phyloP scores from a whole-genome alignment of 2,888 invertebrate species.

The Copidosoma aretas region DNA sequence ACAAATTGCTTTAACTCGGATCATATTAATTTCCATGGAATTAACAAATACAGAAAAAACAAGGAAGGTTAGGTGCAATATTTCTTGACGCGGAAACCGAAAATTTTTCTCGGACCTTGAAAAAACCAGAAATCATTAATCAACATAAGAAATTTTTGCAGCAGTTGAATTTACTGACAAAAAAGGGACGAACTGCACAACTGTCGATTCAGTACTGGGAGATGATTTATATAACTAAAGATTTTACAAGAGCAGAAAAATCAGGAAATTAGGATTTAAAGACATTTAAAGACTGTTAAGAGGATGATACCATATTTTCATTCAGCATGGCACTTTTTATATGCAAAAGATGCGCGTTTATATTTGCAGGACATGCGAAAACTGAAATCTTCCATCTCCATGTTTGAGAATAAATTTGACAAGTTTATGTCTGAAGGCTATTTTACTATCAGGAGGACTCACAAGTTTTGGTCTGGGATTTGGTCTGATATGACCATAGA shows the following conservation, averaged over 20 bases:
- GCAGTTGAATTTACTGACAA: not conserved
- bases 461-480: too few relatives aligned
- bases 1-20: not conserved
- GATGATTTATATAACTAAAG: constrained; percentile 43
- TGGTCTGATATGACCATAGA: too few relatives aligned
- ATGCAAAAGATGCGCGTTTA: constrained; percentile 54
- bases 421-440: too few relatives aligned
- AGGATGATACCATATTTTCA: constrained; percentile 56
- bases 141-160: not conserved
- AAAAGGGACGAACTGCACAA: constrained; percentile 8
- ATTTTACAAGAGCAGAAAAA: constrained; percentile 51
- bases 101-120: not conserved
- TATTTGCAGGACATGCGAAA: constrained; percentile 60
- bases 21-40: not conserved
- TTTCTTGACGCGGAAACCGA: not conserved
- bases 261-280: constrained; percentile 48
- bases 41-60: not conserved
- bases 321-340: constrained; percentile 55
- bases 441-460: too few relatives aligned
- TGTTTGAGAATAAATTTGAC: too few relatives aligned
- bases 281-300: constrained; percentile 48
- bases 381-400: too few relatives aligned
- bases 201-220: constrained; percentile 6
- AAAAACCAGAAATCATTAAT: not conserved
- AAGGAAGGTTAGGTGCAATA: not conserved